phyloP scores from a whole-genome alignment of 2,888 invertebrate species.

The Ichneumoninae sp. region DNA sequence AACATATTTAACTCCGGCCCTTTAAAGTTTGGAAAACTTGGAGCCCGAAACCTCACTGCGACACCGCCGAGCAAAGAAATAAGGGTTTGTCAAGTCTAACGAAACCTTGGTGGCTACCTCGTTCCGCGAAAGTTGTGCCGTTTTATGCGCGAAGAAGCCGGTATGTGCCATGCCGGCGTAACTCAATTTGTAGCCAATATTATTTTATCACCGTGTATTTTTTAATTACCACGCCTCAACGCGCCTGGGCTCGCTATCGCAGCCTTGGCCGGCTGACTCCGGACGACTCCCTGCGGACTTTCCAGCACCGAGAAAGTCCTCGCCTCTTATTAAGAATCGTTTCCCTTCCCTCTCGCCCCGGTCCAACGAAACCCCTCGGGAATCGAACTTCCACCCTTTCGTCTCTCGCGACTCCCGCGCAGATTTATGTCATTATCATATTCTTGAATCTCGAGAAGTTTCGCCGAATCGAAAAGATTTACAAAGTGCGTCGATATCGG shows the following conservation, averaged over 20 bases:
- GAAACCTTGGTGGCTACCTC: constrained; percentile 8
- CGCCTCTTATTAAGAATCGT: constrained; percentile 60
- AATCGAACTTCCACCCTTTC: constrained; percentile 81
- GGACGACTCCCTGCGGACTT: constrained; percentile 59
- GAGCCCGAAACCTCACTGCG: not conserved
- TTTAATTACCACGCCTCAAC: constrained; percentile 82
- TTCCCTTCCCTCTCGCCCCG: constrained; percentile 67
- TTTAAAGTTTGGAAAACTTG: not conserved
- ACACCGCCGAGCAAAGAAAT: constrained; percentile 15
- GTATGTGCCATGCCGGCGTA: constrained; percentile 62
- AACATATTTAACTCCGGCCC: not conserved
- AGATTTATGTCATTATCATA: constrained; percentile 78
- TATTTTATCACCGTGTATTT: constrained; percentile 82
- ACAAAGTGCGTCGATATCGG: not conserved
- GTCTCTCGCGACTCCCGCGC: constrained; percentile 58
- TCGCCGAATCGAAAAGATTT: constrained; percentile 17
- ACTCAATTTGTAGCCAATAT: constrained; percentile 83
- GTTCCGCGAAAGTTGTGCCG: constrained; percentile 40
- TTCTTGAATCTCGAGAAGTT: constrained; percentile 59
- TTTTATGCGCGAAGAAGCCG: constrained; percentile 31
- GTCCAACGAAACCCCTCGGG: constrained; percentile 74
- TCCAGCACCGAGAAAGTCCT: constrained; percentile 56
- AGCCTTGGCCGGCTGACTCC: constrained; percentile 25
- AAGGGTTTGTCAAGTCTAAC: constrained; percentile 2
- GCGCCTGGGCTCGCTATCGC: constrained; percentile 68